Percentiles rank a stretch among this genome's conserved stretches.
Conservation (phyloP, 2,888 invertebrate species). For the Platycheirus rosarum region DNA sequence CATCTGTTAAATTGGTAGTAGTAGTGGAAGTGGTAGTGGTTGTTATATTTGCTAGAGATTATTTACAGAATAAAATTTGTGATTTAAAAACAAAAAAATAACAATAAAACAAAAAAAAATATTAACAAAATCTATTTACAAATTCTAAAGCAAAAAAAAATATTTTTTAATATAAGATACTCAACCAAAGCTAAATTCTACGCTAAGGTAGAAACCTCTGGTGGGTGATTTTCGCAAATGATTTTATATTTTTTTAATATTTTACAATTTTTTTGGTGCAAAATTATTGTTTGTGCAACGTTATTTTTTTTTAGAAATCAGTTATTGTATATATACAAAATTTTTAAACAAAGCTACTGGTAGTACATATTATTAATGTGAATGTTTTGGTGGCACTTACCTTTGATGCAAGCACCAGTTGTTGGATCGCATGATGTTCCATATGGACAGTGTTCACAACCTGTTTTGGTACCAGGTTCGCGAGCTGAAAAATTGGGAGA, state of each 20-base stretch:
- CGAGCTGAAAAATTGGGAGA: slow-evolving; percentile 76
- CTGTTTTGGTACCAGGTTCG: slow-evolving; percentile 80
- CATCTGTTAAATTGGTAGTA: slow-evolving; percentile 76
- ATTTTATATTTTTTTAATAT: slow-evolving; percentile 17
- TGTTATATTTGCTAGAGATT: slow-evolving; percentile 82
- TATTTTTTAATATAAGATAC: slow-evolving; percentile 8
- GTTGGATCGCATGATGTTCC: slow-evolving; percentile 90
- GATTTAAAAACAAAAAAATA: slow-evolving; percentile 42
- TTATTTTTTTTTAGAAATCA: slow-evolving; percentile 49
- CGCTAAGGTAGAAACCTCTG: slow-evolving; percentile 54
- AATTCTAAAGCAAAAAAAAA: slow-evolving; percentile 47
- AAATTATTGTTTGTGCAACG: slow-evolving; percentile 63
- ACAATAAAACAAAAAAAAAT: slow-evolving; percentile 40
- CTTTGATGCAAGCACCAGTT: slow-evolving; percentile 92
- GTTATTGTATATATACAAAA: slow-evolving; percentile 74
- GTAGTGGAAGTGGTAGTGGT: slow-evolving; percentile 78
- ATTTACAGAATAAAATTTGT: slow-evolving; percentile 78
- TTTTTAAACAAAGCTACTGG: slow-evolving; percentile 25
- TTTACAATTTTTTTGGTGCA: slow-evolving; percentile 52
- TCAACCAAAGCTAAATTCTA: slow-evolving; percentile 66
- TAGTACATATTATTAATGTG: neutral
- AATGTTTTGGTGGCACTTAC: slow-evolving; percentile 84
- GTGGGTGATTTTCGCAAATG: slow-evolving; percentile 77
- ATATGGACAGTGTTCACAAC: slow-evolving; percentile 90
- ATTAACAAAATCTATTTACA: slow-evolving; percentile 45